These are phyloP conservation scores for Anguilla obscura DNA, from an alignment of 2,797 vertebrate genomes.

Conservation along the genomic window DNA sequence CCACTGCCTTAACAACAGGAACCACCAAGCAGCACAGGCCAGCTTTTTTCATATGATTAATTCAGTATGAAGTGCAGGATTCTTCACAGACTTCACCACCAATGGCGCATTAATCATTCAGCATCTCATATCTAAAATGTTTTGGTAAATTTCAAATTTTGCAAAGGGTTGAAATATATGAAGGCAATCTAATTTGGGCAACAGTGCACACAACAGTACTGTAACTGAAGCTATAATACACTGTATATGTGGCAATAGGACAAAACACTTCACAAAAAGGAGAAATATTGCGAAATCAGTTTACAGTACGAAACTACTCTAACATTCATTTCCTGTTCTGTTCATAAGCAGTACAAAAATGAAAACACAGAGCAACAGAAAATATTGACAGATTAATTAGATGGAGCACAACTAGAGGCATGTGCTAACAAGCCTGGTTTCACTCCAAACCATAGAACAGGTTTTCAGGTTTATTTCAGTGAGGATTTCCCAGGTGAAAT, in stretches of 20 bases:
- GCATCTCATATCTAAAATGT: background rate
- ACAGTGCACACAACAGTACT: too few species aligned
- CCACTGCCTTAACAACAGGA: background rate
- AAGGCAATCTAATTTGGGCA: too few species aligned
- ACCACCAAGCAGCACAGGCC: background rate
- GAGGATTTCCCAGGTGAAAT: conserved; percentile 30
- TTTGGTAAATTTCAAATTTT: background rate
- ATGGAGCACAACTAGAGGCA: conserved; percentile 18
- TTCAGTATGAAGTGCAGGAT: background rate
- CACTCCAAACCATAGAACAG: conserved; percentile 18
- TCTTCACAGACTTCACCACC: background rate
- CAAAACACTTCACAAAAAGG: background rate
- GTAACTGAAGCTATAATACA: too few species aligned
- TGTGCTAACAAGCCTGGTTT: conserved; percentile 47
- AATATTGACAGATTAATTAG: conserved; percentile 25
- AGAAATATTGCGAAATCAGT: background rate
- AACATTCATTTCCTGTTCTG: background rate
- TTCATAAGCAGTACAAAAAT: conserved; percentile 13
- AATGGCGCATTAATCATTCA: background rate
- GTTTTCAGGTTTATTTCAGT: conserved; percentile 32
- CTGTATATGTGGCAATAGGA: too few species aligned
- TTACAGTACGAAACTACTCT: background rate
- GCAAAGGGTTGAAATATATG: background rate
- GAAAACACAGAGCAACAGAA: conserved; percentile 36
- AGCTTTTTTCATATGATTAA: background rate